A percentile compares a stretch with the other conserved stretches of the same genome.
phyloP scores from a whole-genome alignment of 2,113 vertebrate genomes.

The Prinia subflava region DNA sequence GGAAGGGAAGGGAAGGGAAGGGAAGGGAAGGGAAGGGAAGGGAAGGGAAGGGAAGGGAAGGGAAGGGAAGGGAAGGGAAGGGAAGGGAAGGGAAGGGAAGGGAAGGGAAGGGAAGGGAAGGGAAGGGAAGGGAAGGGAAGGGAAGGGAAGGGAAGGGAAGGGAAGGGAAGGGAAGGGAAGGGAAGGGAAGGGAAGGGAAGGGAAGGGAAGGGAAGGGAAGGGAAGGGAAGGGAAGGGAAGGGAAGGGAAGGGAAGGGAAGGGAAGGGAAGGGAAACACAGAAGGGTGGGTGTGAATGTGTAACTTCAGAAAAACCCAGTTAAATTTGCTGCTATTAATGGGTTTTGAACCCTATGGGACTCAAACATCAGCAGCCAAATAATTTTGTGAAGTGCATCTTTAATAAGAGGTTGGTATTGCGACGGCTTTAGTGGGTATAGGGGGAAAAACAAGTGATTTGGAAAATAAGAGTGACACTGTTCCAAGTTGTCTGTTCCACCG shows the following conservation, averaged over 20 bases:
- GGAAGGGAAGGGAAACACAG: not conserved
- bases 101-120: no score
- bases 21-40: not conserved
- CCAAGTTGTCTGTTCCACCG: not conserved
- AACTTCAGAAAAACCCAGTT: not conserved
- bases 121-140: no score
- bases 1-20: not conserved
- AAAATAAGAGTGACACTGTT: not conserved
- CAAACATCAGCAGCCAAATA: not conserved
- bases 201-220: no score
- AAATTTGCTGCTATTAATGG: not conserved
- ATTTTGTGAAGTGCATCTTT: not conserved
- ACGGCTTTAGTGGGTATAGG: not conserved
- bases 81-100: no score
- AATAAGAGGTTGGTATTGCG: not conserved
- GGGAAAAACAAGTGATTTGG: not conserved
- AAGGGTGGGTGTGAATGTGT: not conserved
- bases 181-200: no score
- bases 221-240: no score
- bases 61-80: no score
- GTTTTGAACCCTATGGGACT: not conserved
- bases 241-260: not conserved
- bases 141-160: not conserved
- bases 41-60: no score
- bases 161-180: not conserved